phyloP scores from a whole-genome alignment of 35 echinoderm and acorn worm genomes.

The Ptychodera flava region DNA sequence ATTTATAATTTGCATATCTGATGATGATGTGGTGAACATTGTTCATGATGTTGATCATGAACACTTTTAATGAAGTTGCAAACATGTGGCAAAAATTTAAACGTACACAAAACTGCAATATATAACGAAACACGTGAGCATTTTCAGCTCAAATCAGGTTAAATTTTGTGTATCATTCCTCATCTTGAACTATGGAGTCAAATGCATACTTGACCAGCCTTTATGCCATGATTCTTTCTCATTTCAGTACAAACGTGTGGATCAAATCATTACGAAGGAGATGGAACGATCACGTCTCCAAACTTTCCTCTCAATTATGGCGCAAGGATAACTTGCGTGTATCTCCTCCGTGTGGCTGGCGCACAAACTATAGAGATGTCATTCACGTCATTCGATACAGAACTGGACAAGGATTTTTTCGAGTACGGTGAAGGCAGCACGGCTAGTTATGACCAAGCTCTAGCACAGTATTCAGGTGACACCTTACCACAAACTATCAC shows the following conservation, averaged over 20 bases:
- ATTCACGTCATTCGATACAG: constrained; percentile 36
- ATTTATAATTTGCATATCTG: no score
- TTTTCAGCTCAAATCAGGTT: no score
- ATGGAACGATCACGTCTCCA: constrained; percentile 20
- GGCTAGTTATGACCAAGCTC: constrained; percentile 14
- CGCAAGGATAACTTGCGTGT: constrained; percentile 5
- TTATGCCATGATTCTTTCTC: no score
- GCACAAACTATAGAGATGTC: constrained; percentile 21
- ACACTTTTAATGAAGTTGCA: no score
- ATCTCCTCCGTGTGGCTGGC: constrained; percentile 29
- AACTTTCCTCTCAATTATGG: constrained; percentile 27
- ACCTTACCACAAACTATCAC: constrained; percentile 28
- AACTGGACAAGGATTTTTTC: constrained; percentile 20
- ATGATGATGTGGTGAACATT: no score
- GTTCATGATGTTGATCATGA: no score
- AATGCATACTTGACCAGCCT: no score
- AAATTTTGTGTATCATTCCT: no score
- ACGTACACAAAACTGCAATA: no score
- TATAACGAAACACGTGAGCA: no score
- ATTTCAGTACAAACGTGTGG: constrained; percentile 22
- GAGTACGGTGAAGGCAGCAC: constrained; percentile 1
- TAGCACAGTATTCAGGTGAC: constrained; percentile 52
- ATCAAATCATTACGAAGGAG: constrained; percentile 2
- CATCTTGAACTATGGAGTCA: no score
- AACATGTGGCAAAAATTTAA: no score